Evolutionary conservation across 2,888 invertebrate genomes (phyloP), one percentile per base, ranked within the genome.

Genomic region (Parthenolecanium corni): DNA sequence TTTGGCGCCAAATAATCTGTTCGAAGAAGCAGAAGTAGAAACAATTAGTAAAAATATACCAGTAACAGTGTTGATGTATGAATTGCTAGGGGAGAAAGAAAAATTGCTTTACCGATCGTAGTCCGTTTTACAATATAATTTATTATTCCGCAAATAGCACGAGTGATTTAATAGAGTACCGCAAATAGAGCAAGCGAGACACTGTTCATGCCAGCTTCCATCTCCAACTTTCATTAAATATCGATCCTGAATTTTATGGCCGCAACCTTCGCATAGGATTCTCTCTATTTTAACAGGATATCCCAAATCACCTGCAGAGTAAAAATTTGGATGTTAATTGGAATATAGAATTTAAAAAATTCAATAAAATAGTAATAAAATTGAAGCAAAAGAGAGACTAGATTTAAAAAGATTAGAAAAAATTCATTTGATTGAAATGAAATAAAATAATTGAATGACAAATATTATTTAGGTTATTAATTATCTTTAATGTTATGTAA

Each of bases 121-220:
- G 76, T 98, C 97, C 66, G 87, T 83, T 74, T 93, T 92, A 78
- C 98, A 98, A 79, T 93, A 97, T 57, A 97, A 81, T 74, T 93
- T 91, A 69, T 91, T 84, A 72, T 94, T 92, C 68, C 93, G 82
- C 62, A 89, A 88, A 79, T 91, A 96, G 78, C 97, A 98, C 68
- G 93, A 92, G 75, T 92, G 89, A 63, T 86, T 85, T 64, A 98
- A 83, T 20, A 87, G 86, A 64, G 85, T 81, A 67, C 91, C 89
- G 74, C 98, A 98, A 66, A 92, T 92, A 72, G 88, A 86, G 78
- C 98, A 98, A 71, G 88, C 85, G 66, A 98, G 82, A 76, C 98
- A 98, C 73, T 87, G 86, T 73, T 95, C 94, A 78, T 97, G 97
- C 88, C 94, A 97, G 72, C 89, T 90, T 64, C 90, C 81, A 71